Percentiles rank a stretch among this genome's conserved stretches.
phyloP scores from a whole-genome alignment of 2,888 invertebrate species.

The Monochamus alternatus region DNA sequence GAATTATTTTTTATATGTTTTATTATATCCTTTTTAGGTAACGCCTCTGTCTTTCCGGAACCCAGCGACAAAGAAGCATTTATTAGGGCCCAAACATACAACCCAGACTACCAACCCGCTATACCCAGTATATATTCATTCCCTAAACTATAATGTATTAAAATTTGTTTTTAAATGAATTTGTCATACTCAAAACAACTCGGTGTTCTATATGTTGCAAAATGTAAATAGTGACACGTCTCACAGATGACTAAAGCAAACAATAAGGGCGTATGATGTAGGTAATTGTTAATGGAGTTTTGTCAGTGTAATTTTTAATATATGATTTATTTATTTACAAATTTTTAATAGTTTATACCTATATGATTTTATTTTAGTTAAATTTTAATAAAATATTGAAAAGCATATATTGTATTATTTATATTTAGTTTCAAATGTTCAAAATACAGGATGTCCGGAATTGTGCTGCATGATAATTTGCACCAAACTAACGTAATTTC shows the following conservation, averaged over 20 bases:
- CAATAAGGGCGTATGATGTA: conserved; percentile 19
- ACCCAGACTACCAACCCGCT: conserved; percentile 79
- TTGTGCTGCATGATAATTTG: too few relatives aligned
- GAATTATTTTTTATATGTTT: not conserved
- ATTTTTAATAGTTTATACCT: conserved; percentile 20
- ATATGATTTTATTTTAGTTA: conserved; percentile 10
- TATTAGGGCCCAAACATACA: conserved; percentile 87
- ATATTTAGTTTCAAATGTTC: too few relatives aligned
- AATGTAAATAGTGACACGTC: conserved; percentile 1
- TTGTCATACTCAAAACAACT: conserved; percentile 17
- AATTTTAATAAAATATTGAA: conserved; percentile 24
- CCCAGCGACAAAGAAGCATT: conserved; percentile 82
- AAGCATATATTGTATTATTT: not conserved
- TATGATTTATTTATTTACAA: conserved; percentile 49
- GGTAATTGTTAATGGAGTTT: conserved; percentile 24
- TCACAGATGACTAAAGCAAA: not conserved
- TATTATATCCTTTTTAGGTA: conserved; percentile 72
- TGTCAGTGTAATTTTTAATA: conserved; percentile 47
- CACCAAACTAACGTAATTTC: too few relatives aligned
- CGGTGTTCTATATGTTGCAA: not conserved
- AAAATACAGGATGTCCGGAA: too few relatives aligned
- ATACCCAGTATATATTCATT: conserved; percentile 79
- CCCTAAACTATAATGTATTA: conserved; percentile 65
- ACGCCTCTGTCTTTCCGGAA: conserved; percentile 85
- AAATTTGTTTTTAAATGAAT: conserved; percentile 17